Evolutionary conservation across 92 coral and sea anemone species (phyloP).

Genomic region (Actinostola sp.): DNA sequence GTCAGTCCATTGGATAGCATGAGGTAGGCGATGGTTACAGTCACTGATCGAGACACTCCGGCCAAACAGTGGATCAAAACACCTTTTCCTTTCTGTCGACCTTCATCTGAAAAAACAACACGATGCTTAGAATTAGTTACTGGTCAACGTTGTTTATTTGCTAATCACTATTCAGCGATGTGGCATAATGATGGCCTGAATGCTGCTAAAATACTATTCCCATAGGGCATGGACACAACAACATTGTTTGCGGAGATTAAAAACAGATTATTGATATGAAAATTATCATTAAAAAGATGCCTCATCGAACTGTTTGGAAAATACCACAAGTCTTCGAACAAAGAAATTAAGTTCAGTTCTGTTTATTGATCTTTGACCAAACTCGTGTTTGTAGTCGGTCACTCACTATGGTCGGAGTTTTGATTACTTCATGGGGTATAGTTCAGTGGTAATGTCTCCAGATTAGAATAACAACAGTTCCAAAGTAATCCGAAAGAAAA

Average conservation of each 20-base stretch:
- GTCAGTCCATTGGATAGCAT: constrained; percentile 75
- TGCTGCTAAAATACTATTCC: neutral
- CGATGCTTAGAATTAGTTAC: neutral
- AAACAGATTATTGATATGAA: neutral
- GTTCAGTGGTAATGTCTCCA: too few species aligned
- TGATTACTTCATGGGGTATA: too few species aligned
- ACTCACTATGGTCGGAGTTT: too few species aligned
- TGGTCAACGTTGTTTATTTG: constrained; percentile 1
- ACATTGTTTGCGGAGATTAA: neutral
- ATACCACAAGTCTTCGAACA: too few species aligned
- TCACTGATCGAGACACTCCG: constrained; percentile 95
- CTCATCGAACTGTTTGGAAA: too few species aligned
- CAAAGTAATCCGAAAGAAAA: neutral
- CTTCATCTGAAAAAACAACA: constrained; percentile 76
- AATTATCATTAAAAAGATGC: too few species aligned
- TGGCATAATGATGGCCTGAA: neutral
- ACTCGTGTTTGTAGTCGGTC: too few species aligned
- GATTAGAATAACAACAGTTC: neutral
- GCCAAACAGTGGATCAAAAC: constrained; percentile 95
- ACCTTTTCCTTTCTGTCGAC: constrained; percentile 75
- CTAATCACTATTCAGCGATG: too few species aligned
- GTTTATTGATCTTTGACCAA: too few species aligned
- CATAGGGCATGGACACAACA: neutral
- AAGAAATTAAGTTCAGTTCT: too few species aligned
- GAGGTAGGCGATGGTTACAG: constrained; percentile 94